Evolutionary conservation across 2,113 vertebrate species (phyloP), one percentile per base, ranked within the genome.

Genomic region (Tetraodon nigroviridis): DNA sequence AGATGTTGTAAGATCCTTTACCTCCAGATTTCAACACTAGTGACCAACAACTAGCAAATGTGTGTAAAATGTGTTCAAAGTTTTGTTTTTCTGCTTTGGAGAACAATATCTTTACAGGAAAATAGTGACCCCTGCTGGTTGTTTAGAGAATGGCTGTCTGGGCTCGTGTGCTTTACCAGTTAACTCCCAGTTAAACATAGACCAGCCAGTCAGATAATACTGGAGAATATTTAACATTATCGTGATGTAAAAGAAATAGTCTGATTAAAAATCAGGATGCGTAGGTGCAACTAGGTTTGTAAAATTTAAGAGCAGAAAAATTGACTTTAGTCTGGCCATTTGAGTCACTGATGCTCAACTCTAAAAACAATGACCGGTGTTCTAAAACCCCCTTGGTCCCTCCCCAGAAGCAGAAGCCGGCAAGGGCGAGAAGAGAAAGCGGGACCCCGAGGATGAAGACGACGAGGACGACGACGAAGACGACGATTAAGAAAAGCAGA

Each of bases 341-440:
- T 27, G 24, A 27, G 24, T 27, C 24, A 27, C 24, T 27, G 24
- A 27, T 27, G 24, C 24, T 27, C 5, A 24, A 24, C 24, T 27
- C 24, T 37, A 37, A 37, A 37, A 12, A 37, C 14, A 6, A 15
- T n/a, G n/a, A 45, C 14, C 2, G 17, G 44, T 16, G 42, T 15
- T 12, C 4, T 15, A 51, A 51, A 24, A 16, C 24, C 40, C 16
- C 12, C 56, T 29, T 27, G 22, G 7, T 6, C 12, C 20, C 14
- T 19, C 44, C 19, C 20, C 72, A 90, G 90, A 91, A 69, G 92
- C 90, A 73, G 92, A 92, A 66, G 73, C 88, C 1, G 84, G 74
- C 41, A 93, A 92, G 84, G 94, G 93, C 8, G 92, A 94, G 74
- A 96, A 95, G 86, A 92, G 93, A 78, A 95, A 95, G 92, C 88